Evolutionary conservation across 2,113 vertebrate genomes (phyloP), one percentile per base, ranked within the genome.

Genomic region (Tenebrosternarchus preto): DNA sequence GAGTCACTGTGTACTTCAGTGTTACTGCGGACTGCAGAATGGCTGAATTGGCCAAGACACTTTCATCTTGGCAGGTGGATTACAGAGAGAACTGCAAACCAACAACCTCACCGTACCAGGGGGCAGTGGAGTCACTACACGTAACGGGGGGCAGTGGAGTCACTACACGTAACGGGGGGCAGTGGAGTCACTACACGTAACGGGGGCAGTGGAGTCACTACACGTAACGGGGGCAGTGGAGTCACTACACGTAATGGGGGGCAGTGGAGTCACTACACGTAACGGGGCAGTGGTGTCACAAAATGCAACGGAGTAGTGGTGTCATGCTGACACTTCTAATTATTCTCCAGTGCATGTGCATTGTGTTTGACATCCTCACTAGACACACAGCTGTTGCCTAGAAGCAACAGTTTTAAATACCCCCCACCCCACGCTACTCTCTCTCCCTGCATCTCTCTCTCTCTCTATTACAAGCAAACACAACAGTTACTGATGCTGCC

Each of bases 371-470:
- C 78, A 64, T 80, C 56, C 70, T 75, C 55, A 69, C 61, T 75
- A 75, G 43, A 67, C 77, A 39, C 71, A 78, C 55, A 83, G 71
- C 76, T 83, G 77, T 70, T 78, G 59, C 77, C 75, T 60, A 55
- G 71, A 75, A 53, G 67, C 43, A 70, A 55, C 57, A 79, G 43
- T 12, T 50, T 66, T 61, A 79, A 83, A 69, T 79, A 22, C 64
- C 63, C 55, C 72, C 64, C 78, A 36, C 61, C 60, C 55, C 70
- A n/a, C 69, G 50, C 7, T 24, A 9, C 31, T 22, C 59, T 55
- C 56, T 50, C 19, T 43, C 36, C 43, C 67, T 16, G 56, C 12
- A 31, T 55, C 25, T 17, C 11, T 64, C 24, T 64, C 60, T 55
- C 53, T 59, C 66, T 29, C 24, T 9, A 27, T 50, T n/a, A 63